phyloP scores from a whole-genome alignment of 1,140 invertebrate species.

The Cydia strobilella region DNA sequence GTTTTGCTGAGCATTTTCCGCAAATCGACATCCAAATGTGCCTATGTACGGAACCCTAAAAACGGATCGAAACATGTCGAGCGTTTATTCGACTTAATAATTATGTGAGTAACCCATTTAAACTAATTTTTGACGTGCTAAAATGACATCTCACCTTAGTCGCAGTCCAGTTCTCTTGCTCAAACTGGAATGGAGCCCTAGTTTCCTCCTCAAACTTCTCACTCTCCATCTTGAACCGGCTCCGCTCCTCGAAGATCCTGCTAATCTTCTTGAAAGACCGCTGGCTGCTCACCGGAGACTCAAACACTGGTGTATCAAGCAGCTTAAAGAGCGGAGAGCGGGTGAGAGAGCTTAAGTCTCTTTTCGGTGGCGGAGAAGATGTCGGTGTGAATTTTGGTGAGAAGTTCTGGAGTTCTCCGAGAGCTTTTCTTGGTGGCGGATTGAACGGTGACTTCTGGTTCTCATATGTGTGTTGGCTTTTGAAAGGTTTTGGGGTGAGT shows the following conservation, averaged over 20 bases:
- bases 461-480: neutral
- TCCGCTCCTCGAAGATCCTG: conserved; percentile 64
- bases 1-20: too few relatives aligned
- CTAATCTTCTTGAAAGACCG: conserved; percentile 45
- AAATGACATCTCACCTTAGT: conserved; percentile 56
- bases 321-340: neutral
- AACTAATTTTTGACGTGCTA: too few relatives aligned
- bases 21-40: too few relatives aligned
- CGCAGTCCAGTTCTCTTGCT: conserved; percentile 52
- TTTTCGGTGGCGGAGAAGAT: conserved; percentile 40
- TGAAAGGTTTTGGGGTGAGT: neutral
- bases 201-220: conserved; percentile 67
- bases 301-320: neutral
- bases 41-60: too few relatives aligned
- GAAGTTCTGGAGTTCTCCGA: neutral
- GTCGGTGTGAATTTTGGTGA: conserved; percentile 19
- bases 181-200: conserved; percentile 56
- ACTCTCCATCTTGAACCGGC: conserved; percentile 66
- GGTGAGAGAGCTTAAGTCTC: neutral
- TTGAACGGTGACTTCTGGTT: neutral
- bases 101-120: too few relatives aligned
- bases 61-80: too few relatives aligned
- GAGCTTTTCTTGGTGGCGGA: neutral
- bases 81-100: too few relatives aligned
- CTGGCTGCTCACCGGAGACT: conserved; percentile 42